Conservation (phyloP, 2,797 vertebrate species). For the Choloepus didactylus region DNA sequence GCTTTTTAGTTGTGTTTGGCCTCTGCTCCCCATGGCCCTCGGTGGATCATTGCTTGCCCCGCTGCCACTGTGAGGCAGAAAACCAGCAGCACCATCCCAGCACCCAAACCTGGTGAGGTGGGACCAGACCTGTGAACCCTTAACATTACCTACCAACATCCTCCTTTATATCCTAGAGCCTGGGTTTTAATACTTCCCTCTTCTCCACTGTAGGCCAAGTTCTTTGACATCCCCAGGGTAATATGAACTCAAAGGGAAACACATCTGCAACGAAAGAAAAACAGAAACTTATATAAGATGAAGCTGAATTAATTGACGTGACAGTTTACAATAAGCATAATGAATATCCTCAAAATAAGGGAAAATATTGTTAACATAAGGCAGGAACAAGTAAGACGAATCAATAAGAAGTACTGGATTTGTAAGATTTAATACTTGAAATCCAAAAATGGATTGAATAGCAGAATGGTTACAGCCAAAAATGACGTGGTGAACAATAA, state of each 20-base stretch:
- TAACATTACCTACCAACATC: not conserved
- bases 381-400: not conserved
- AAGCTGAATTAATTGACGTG: not conserved
- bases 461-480: not conserved
- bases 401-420: not conserved
- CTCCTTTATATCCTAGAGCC: not conserved
- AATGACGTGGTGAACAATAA: not conserved
- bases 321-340: slow-evolving; percentile 21
- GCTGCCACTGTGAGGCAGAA: not conserved
- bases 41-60: not conserved
- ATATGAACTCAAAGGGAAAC: not conserved
- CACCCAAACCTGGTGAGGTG: not conserved
- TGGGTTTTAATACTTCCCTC: not conserved
- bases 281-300: not conserved
- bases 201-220: not conserved
- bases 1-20: not conserved
- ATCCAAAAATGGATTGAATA: not conserved
- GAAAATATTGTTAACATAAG: not conserved
- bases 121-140: not conserved
- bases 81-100: not conserved
- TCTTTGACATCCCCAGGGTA: not conserved
- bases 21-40: not conserved
- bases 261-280: not conserved
- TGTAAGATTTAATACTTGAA: slow-evolving; percentile 12
- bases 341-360: not conserved